phyloP scores from a whole-genome alignment of 2,888 invertebrate genomes.

The Rhagophthalmus giganteus region DNA sequence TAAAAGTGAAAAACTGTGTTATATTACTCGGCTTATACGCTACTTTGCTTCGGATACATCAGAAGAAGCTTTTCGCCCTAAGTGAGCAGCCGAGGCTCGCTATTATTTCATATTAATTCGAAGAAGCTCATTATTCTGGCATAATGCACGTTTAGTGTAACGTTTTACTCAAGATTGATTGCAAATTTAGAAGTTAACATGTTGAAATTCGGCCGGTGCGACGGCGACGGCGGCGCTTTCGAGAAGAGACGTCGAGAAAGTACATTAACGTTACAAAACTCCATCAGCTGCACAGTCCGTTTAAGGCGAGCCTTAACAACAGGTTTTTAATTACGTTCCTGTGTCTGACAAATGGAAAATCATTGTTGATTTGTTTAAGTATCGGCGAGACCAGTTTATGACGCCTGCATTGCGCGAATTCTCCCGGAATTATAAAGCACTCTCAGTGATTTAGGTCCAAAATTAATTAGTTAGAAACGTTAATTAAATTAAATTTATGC shows the following conservation, averaged over 20 bases:
- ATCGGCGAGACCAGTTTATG: constrained; percentile 26
- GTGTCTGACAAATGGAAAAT: constrained; percentile 66
- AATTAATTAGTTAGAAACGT: constrained; percentile 35
- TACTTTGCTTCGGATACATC: constrained; percentile 43
- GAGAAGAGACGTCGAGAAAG: constrained; percentile 1
- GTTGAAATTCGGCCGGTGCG: constrained; percentile 22
- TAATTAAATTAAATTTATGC: constrained; percentile 38
- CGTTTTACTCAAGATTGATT: constrained; percentile 48
- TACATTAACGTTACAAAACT: constrained; percentile 17
- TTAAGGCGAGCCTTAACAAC: constrained; percentile 22
- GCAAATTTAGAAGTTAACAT: constrained; percentile 43
- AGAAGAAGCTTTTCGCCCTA: constrained; percentile 44
- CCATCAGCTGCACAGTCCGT: constrained; percentile 20
- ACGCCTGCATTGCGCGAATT: constrained; percentile 22
- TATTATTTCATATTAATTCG: constrained; percentile 49
- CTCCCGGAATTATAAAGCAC: constrained; percentile 22
- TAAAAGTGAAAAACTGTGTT: constrained; percentile 56
- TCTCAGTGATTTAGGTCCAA: constrained; percentile 28
- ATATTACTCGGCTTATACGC: constrained; percentile 44
- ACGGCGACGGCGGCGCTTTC: too few relatives aligned
- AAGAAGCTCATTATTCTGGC: constrained; percentile 42
- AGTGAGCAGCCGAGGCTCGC: constrained; percentile 44
- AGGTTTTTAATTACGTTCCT: constrained; percentile 64
- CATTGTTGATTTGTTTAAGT: constrained; percentile 62
- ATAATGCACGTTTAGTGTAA: constrained; percentile 51